Conservation (phyloP, 2,888 invertebrate species). For the Lissonota sp. region DNA sequence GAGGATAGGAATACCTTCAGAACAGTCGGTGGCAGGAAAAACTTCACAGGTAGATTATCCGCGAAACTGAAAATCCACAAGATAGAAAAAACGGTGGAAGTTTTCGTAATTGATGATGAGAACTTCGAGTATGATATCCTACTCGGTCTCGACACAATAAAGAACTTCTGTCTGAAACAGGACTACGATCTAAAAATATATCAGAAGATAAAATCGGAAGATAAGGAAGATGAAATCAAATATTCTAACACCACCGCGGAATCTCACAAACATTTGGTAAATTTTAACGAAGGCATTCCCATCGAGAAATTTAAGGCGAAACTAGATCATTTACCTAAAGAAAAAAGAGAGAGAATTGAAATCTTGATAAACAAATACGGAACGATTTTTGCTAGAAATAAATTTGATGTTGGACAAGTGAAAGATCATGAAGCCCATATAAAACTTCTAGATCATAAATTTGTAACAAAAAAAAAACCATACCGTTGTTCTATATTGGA, state of each 20-base stretch:
- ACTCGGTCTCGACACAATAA: constrained; percentile 71
- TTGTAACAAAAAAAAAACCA: constrained; percentile 56
- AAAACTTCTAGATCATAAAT: constrained; percentile 59
- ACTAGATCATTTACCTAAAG: constrained; percentile 54
- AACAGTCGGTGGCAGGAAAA: constrained; percentile 62
- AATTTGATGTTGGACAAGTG: constrained; percentile 61
- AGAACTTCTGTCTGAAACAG: constrained; percentile 70
- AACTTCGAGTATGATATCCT: constrained; percentile 71
- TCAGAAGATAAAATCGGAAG: constrained; percentile 42
- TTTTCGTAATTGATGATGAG: constrained; percentile 68
- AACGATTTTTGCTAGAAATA: constrained; percentile 58
- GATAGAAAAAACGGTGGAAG: constrained; percentile 63
- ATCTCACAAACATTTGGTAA: constrained; percentile 34
- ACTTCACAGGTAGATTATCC: constrained; percentile 64
- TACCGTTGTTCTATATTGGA: constrained; percentile 57
- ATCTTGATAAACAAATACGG: constrained; percentile 60
- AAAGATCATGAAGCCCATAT: constrained; percentile 61
- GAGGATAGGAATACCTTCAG: constrained; percentile 50
- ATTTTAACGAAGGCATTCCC: constrained; percentile 49
- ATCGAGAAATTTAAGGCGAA: constrained; percentile 48
- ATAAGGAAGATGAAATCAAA: constrained; percentile 45
- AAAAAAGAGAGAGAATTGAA: constrained; percentile 52
- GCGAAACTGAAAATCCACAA: constrained; percentile 67
- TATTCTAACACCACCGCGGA: constrained; percentile 32
- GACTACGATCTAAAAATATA: constrained; percentile 66